These are phyloP conservation scores for Tinea semifulvella DNA, from an alignment of 2,888 invertebrate species.

Conservation along the genomic window DNA sequence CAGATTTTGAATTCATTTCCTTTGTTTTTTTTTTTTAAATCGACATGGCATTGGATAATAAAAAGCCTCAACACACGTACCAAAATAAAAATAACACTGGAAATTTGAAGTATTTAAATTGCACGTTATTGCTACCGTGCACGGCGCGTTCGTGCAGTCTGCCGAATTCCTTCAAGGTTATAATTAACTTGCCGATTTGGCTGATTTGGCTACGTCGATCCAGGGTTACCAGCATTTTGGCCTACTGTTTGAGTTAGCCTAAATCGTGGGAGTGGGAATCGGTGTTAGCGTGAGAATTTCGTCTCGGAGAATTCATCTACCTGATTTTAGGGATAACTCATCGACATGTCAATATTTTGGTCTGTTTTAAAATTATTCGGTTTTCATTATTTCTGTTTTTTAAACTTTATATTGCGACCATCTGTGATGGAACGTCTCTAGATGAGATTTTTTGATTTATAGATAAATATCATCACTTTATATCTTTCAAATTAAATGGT, in stretches of 20 bases:
- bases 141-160: constrained; percentile 35
- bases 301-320: constrained; percentile 11
- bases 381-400: neutral
- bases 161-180: constrained; percentile 52
- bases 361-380: neutral
- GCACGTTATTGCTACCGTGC: constrained; percentile 64
- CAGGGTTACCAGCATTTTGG: constrained; percentile 49
- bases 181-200: constrained; percentile 57
- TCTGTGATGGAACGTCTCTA: too few relatives aligned
- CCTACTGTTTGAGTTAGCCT: constrained; percentile 27
- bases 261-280: constrained; percentile 53
- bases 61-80: neutral
- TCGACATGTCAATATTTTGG: neutral
- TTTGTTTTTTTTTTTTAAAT: too few relatives aligned
- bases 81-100: constrained; percentile 33
- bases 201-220: constrained; percentile 33
- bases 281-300: constrained; percentile 52
- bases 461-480: neutral
- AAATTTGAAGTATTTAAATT: constrained; percentile 66
- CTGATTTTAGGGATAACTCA: constrained; percentile 3
- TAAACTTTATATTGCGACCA: too few relatives aligned
- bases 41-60: too few relatives aligned
- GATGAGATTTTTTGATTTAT: too few relatives aligned
- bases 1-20: too few relatives aligned
- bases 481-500: neutral